Percentiles rank a stretch among this genome's conserved stretches.
Evolutionary conservation across 2,888 invertebrate genomes (phyloP).

Genomic region (Leuctra nigra): DNA sequence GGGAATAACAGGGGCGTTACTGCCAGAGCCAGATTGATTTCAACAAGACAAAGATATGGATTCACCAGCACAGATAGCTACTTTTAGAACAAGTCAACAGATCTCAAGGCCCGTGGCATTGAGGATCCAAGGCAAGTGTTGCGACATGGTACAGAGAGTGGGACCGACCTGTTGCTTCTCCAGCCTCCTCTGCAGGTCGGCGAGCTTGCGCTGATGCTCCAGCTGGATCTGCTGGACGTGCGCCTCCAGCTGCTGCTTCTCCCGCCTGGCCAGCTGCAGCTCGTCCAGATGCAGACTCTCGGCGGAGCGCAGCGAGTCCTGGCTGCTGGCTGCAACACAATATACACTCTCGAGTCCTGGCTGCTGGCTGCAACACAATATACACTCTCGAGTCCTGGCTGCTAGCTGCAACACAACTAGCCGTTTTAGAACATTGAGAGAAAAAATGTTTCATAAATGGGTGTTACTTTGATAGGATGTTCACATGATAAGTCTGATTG

Average conservation of each 20-base stretch:
- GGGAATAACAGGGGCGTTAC: too few relatives aligned
- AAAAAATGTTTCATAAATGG: too few relatives aligned
- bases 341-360: slow-evolving; percentile 32
- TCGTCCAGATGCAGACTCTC: slow-evolving; percentile 13
- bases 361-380: slow-evolving; percentile 20
- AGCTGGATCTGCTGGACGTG: slow-evolving; percentile 17
- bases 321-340: slow-evolving; percentile 30
- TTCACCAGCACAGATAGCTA: too few relatives aligned
- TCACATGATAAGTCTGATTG: too few relatives aligned
- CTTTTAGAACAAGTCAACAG: too few relatives aligned
- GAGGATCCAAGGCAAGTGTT: too few relatives aligned
- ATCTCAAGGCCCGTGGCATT: too few relatives aligned
- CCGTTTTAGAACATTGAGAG: too few relatives aligned
- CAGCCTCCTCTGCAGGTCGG: slow-evolving; percentile 59
- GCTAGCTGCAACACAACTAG: slow-evolving; percentile 22
- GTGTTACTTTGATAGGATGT: too few relatives aligned
- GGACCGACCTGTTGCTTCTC: slow-evolving; percentile 60
- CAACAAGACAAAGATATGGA: too few relatives aligned
- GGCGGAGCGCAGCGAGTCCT: slow-evolving; percentile 35
- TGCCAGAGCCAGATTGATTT: too few relatives aligned
- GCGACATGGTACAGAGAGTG: too few relatives aligned
- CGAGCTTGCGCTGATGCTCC: slow-evolving; percentile 52
- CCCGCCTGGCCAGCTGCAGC: slow-evolving; percentile 8
- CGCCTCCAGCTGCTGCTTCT: slow-evolving; percentile 17
- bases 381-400: slow-evolving; percentile 32